Percentiles rank a stretch among this genome's conserved stretches.
Evolutionary conservation across 1,140 invertebrate species (phyloP).

Genomic region (Achroia grisella): DNA sequence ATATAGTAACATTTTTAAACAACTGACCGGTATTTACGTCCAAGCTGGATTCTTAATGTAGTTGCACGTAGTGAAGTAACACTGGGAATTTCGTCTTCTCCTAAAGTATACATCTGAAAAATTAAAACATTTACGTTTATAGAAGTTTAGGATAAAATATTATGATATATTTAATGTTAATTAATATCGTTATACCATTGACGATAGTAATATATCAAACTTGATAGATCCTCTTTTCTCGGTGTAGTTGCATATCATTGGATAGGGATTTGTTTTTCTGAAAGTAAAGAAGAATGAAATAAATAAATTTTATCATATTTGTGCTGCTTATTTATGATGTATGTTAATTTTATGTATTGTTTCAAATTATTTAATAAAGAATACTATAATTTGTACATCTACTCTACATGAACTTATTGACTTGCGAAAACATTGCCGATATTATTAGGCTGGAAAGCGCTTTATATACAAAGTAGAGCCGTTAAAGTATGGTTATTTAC

Average conservation of each 20-base stretch:
- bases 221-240: conserved; percentile 72
- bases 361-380: no score
- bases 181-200: conserved; percentile 51
- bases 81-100: conserved; percentile 77
- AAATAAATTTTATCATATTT: no score
- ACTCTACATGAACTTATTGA: no score
- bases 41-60: conserved; percentile 64
- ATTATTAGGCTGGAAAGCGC: no score
- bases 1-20: conserved; percentile 1
- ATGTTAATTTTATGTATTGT: no score
- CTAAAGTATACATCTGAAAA: conserved; percentile 75
- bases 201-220: conserved; percentile 70
- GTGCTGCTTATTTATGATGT: no score
- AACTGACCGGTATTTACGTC: conserved; percentile 67
- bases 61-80: conserved; percentile 75
- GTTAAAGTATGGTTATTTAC: no score
- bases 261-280: conserved; percentile 44
- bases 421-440: no score
- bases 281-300: conserved; percentile 10
- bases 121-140: not conserved
- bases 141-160: not conserved
- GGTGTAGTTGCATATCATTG: conserved; percentile 65
- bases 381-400: no score
- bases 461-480: no score
- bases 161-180: not conserved